Percentiles rank a stretch among this genome's conserved stretches.
Evolutionary conservation across 2,113 vertebrate species (phyloP).

Genomic region (Nesogale talazaci): DNA sequence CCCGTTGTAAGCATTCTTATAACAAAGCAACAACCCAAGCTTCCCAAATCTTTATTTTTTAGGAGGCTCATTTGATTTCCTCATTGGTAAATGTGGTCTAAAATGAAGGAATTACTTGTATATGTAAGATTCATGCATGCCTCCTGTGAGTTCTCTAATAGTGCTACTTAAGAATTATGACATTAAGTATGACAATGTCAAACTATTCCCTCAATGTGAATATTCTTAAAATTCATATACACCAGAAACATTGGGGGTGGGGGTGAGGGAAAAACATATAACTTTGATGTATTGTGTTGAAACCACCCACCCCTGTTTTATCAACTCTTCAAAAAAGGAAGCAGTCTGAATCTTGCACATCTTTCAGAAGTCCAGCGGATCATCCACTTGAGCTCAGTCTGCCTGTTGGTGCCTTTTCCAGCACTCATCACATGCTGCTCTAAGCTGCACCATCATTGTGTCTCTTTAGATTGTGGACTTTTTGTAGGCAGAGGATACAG

Average conservation of each 20-base stretch:
- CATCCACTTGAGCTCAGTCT: not conserved
- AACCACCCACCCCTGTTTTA: not conserved
- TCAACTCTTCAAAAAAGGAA: constrained; percentile 14
- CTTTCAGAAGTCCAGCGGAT: not conserved
- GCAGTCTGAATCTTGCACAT: constrained; percentile 16
- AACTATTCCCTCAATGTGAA: constrained; percentile 27
- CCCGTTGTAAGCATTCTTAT: not conserved
- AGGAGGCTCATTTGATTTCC: constrained; percentile 45
- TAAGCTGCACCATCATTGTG: not conserved
- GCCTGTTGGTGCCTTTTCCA: not conserved
- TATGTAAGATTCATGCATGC: not conserved
- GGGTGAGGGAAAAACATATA: not conserved
- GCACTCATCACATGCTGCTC: not conserved
- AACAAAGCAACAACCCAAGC: not conserved
- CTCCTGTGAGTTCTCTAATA: constrained; percentile 29
- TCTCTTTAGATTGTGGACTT: not conserved
- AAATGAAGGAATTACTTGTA: constrained; percentile 37
- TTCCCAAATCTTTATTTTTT: constrained; percentile 28
- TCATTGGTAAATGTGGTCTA: constrained; percentile 25
- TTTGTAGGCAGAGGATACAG: not conserved
- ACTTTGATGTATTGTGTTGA: not conserved
- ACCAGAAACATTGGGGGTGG: not conserved
- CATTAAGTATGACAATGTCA: constrained; percentile 3
- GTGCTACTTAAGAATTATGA: not conserved
- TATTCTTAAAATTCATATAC: not conserved